Evolutionary conservation across 2,888 invertebrate genomes (phyloP).

Genomic region (Cerceris ruficornis): DNA sequence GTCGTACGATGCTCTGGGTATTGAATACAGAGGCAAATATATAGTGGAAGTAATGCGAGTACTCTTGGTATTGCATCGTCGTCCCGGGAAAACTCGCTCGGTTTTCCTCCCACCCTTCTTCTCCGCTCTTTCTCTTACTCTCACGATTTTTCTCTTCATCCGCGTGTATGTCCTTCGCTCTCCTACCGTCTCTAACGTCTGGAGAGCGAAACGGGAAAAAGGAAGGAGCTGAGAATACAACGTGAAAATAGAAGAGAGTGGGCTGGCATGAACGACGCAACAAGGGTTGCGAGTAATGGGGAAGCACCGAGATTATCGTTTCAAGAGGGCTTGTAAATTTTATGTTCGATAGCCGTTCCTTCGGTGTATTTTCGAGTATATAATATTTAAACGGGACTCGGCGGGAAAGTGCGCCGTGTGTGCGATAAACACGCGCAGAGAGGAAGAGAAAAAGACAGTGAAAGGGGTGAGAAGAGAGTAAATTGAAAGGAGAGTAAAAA

Average conservation of each 20-base stretch:
- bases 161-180: no score
- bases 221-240: slow-evolving; percentile 2
- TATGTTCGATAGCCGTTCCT: slow-evolving; percentile 23
- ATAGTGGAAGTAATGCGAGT: slow-evolving; percentile 42
- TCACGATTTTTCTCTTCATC: no score
- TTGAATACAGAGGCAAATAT: slow-evolving; percentile 47
- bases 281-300: slow-evolving; percentile 24
- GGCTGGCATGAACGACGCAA: slow-evolving; percentile 14
- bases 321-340: slow-evolving; percentile 19
- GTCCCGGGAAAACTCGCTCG: slow-evolving; percentile 3
- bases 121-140: no score
- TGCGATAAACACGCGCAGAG: neutral
- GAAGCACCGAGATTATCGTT: slow-evolving; percentile 42
- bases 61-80: slow-evolving; percentile 20
- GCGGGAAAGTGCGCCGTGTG: neutral
- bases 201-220: neutral
- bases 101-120: no score
- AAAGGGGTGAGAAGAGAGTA: no score
- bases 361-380: slow-evolving; percentile 19
- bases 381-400: slow-evolving; percentile 27
- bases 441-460: neutral
- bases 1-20: slow-evolving; percentile 29
- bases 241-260: slow-evolving; percentile 1
- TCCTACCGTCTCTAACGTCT: neutral
- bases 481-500: no score